phyloP scores from a whole-genome alignment of 1,140 invertebrate species.

The Drosophila murphyi region DNA sequence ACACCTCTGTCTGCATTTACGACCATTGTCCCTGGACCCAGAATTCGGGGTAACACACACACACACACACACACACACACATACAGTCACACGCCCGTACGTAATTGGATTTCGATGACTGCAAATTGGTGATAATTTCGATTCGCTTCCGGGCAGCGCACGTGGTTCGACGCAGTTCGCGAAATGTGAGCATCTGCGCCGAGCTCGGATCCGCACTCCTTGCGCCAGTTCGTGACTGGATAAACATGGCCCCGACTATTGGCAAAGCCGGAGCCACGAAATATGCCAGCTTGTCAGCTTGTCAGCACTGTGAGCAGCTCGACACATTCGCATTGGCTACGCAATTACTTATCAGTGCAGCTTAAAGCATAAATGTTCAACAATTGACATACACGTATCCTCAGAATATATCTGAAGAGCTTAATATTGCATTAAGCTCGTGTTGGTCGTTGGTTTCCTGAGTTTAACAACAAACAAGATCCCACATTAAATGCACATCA shows the following conservation, averaged over 20 bases:
- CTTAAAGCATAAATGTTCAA: not conserved
- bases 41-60: constrained; percentile 26
- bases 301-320: not conserved
- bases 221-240: constrained; percentile 69
- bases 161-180: constrained; percentile 65
- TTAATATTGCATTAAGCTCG: no score
- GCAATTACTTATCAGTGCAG: not conserved
- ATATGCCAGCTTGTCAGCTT: constrained; percentile 11
- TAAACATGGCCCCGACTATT: constrained; percentile 57
- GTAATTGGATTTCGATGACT: constrained; percentile 84
- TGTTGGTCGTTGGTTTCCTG: no score
- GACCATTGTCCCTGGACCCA: constrained; percentile 46
- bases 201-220: constrained; percentile 34
- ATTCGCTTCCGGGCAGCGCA: constrained; percentile 70
- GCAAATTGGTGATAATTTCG: constrained; percentile 84
- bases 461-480: no score
- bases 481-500: no score
- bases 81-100: constrained; percentile 39
- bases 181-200: constrained; percentile 71
- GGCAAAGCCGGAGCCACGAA: constrained; percentile 22
- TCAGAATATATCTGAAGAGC: no score
- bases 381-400: not conserved
- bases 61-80: constrained; percentile 2
- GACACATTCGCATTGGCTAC: not conserved
- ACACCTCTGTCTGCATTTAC: constrained; percentile 27